Evolutionary conservation across 1,140 invertebrate genomes (phyloP), one percentile per base, ranked within the genome.

Genomic region (Wiebesia pumilae): DNA sequence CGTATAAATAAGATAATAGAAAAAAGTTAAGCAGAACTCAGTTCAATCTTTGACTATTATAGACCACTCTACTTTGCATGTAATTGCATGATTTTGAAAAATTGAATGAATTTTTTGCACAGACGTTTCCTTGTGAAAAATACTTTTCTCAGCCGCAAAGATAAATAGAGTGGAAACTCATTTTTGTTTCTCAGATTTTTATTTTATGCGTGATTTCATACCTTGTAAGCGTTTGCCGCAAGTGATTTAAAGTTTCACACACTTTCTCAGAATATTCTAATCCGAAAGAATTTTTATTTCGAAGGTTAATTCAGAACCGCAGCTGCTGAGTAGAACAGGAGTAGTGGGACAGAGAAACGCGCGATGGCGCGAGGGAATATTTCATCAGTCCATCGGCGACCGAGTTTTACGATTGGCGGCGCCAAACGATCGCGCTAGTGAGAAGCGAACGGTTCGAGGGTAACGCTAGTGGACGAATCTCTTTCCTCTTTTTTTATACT

Each of bases 331-430:
- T 87, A 83, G 69, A 54, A 27, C 1, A 33, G 38, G 88, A 12
- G 30, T 69, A 14, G 86, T 81, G 84, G 78, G 0, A 30, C 30
- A 51, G 80, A 85, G 82, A 87, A 84, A 71, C 75, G 81, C 84
- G 84, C 85, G 78, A 51, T 54, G 81, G n/a, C 65, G 81, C 54
- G 78, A 65, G 54, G 27, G 78, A 88, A 87, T 80, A 90, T 90
- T 88, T 89, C 88, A 88, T 78, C 88, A 87, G 88, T 90, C 89
- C 90, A 90, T 91, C 90, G 90, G 89, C 89, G 90, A 89, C 84
- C 89, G 88, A 91, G 89, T 90, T 91, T 92, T 92, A 91, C 91
- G 91, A 91, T 91, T 91, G 90, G 88, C 89, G 90, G 90, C 91
- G 90, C 90, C 90, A 91, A 91, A 89, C 88, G 88, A 89, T 89